phyloP scores from a whole-genome alignment of 2,797 vertebrate species.

The Poeciliopsis turneri region DNA sequence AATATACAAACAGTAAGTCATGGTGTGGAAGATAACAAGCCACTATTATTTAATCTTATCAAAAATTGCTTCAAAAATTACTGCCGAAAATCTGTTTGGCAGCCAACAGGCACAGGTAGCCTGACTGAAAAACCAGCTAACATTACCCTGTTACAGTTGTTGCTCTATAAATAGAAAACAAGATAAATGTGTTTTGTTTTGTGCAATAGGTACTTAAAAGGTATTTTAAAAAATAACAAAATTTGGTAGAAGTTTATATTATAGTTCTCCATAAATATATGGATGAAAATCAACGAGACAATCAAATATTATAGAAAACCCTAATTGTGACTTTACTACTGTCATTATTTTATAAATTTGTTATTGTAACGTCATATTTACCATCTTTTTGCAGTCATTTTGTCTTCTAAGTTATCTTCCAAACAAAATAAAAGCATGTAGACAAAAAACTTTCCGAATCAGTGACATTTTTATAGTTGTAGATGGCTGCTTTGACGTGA shows the following conservation, averaged over 20 bases:
- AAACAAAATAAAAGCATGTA: conserved; percentile 40
- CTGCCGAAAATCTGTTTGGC: background rate
- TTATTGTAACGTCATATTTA: background rate
- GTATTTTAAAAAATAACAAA: background rate
- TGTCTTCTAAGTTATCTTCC: conserved; percentile 25
- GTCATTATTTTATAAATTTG: background rate
- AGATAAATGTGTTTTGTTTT: background rate
- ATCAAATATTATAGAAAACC: background rate
- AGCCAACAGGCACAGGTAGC: background rate
- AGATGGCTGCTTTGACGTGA: conserved; percentile 10
- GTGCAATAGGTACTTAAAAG: background rate
- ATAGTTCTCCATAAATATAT: background rate
- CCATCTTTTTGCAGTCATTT: background rate
- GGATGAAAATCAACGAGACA: background rate
- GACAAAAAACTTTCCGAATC: conserved; percentile 15
- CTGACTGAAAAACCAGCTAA: background rate
- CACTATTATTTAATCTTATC: background rate
- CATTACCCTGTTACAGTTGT: background rate
- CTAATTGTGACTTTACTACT: background rate
- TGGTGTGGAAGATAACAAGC: background rate
- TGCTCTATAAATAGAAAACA: background rate
- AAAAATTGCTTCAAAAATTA: background rate
- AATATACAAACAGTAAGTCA: background rate
- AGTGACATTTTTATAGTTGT: conserved; percentile 15
- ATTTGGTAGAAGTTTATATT: background rate